Percentiles rank a stretch among this genome's conserved stretches.
Conservation (phyloP, 2,113 vertebrate species). For the Bubalus kerabau region DNA sequence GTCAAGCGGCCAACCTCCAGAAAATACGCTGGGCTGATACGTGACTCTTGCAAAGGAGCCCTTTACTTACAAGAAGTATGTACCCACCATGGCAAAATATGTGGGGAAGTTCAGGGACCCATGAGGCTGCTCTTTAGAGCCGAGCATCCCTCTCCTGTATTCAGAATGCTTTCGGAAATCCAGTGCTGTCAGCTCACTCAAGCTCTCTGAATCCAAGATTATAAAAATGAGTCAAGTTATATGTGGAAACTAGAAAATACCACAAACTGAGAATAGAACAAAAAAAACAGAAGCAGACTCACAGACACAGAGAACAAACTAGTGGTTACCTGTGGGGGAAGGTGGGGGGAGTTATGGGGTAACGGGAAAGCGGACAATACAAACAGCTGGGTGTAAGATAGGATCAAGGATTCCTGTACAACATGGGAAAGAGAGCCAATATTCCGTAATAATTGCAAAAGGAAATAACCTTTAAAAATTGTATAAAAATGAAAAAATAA, state of each 20-base stretch:
- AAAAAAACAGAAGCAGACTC: background rate
- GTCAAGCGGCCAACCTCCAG: background rate
- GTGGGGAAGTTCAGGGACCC: background rate
- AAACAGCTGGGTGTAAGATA: background rate
- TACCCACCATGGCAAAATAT: accelerated
- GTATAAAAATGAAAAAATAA: background rate
- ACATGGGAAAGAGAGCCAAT: background rate
- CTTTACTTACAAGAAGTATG: background rate
- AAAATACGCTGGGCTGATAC: background rate
- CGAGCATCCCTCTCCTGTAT: conserved; percentile 20
- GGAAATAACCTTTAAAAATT: background rate
- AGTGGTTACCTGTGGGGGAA: background rate
- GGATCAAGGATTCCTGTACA: background rate
- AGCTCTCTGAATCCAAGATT: conserved; percentile 61
- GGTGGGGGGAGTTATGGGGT: background rate
- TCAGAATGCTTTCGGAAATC: conserved; percentile 53
- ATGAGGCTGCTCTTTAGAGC: conserved; percentile 31
- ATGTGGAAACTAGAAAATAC: background rate
- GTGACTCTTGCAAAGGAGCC: background rate
- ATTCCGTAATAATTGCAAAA: background rate
- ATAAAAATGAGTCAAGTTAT: conserved; percentile 54
- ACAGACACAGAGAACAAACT: background rate
- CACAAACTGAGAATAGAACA: background rate
- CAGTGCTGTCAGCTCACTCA: background rate
- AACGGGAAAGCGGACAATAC: accelerated